Conservation (phyloP, 2,113 vertebrate genomes). For the Actenoides lindsayi region DNA sequence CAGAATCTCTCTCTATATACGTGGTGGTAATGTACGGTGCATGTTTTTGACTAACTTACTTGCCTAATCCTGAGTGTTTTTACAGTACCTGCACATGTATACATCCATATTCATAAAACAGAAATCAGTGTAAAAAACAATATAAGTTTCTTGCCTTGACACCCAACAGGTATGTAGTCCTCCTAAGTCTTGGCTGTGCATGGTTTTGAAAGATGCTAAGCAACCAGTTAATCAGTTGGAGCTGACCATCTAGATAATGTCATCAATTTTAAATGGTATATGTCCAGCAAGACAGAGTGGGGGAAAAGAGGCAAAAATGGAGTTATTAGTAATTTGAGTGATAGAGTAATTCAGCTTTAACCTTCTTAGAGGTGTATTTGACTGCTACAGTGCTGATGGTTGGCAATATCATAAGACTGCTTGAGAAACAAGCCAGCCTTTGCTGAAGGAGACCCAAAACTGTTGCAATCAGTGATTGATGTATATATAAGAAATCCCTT, state of each 20-base stretch:
- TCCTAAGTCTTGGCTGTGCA: not conserved
- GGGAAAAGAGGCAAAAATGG: not conserved
- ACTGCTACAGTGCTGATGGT: not conserved
- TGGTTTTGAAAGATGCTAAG: not conserved
- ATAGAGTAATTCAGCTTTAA: not conserved
- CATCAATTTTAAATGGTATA: not conserved
- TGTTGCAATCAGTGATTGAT: not conserved
- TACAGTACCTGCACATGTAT: not conserved
- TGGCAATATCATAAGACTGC: not conserved
- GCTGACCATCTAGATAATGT: not conserved
- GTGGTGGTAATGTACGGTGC: not conserved
- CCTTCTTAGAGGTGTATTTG: not conserved
- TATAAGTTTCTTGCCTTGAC: not conserved
- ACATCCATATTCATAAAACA: not conserved
- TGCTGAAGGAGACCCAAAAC: not conserved
- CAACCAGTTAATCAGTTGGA: not conserved
- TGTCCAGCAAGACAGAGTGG: not conserved
- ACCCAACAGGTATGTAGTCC: too few species aligned
- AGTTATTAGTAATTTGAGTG: not conserved
- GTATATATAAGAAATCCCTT: not conserved
- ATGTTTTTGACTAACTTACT: not conserved
- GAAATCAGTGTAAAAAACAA: not conserved
- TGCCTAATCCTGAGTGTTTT: not conserved
- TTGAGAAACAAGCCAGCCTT: not conserved
- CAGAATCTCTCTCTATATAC: not conserved